Evolutionary conservation across 1,140 invertebrate genomes (phyloP).

Genomic region (Cyphomyrmex costatus): DNA sequence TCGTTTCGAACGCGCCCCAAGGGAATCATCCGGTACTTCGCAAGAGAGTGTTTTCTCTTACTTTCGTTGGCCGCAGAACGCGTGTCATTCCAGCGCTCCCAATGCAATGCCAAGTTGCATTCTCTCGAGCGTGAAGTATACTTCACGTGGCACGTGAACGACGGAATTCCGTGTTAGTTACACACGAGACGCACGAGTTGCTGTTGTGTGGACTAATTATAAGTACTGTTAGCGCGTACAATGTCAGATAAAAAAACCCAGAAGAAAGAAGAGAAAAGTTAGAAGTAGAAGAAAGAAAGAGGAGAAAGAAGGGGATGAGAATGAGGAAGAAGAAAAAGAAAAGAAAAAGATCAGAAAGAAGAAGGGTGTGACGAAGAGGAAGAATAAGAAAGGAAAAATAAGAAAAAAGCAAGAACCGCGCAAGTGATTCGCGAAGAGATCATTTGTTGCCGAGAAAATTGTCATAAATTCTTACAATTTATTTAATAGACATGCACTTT

Average conservation of each 20-base stretch:
- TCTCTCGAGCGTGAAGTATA: slow-evolving; percentile 49
- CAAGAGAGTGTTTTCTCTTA: slow-evolving; percentile 62
- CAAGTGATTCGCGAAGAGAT: background rate
- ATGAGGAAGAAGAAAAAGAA: background rate
- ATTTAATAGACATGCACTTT: background rate
- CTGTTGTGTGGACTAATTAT: background rate
- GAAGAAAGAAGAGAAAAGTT: background rate
- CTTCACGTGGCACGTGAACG: slow-evolving; percentile 21
- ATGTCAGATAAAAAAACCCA: background rate
- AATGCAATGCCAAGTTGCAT: slow-evolving; percentile 25
- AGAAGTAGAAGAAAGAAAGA: background rate
- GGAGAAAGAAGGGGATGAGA: background rate
- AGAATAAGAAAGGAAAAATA: background rate
- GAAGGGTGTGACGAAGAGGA: background rate
- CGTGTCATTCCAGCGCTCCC: slow-evolving; percentile 42
- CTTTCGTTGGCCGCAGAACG: slow-evolving; percentile 56
- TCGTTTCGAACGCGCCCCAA: slow-evolving; percentile 35
- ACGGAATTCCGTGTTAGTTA: slow-evolving; percentile 14
- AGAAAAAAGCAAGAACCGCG: background rate
- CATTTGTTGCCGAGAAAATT: background rate
- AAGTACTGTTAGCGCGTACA: background rate
- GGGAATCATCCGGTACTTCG: background rate
- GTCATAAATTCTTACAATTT: background rate
- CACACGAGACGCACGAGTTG: background rate
- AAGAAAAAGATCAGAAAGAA: background rate